phyloP scores from a whole-genome alignment of 1,140 invertebrate species.

The Drosophila hydei region DNA sequence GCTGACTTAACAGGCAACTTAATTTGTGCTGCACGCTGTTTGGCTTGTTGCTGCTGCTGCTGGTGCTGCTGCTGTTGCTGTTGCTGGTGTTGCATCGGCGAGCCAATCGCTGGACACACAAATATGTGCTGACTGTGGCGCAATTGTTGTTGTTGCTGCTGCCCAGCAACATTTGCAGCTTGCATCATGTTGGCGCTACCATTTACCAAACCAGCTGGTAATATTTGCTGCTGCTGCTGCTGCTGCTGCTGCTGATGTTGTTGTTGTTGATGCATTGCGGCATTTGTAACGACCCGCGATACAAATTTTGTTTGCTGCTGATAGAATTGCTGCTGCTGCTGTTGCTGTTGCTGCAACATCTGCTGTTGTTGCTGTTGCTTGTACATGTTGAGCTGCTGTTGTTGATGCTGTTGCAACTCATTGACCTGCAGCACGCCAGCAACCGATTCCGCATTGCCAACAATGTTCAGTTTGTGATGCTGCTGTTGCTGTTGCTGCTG shows the following conservation, averaged over 20 bases:
- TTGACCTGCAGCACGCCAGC: constrained; percentile 39
- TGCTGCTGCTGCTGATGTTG: constrained; percentile 54
- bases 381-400: constrained; percentile 53
- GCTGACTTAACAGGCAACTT: constrained; percentile 62
- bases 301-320: constrained; percentile 75
- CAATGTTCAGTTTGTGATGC: constrained; percentile 73
- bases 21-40: constrained; percentile 63
- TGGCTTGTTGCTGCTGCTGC: constrained; percentile 47
- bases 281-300: constrained; percentile 78
- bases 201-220: constrained; percentile 78
- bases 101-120: constrained; percentile 60
- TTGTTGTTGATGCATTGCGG: constrained; percentile 60
- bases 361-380: constrained; percentile 64
- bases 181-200: constrained; percentile 64
- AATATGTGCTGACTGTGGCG: constrained; percentile 61
- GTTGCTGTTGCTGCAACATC: constrained; percentile 64
- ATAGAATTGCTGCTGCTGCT: constrained; percentile 64
- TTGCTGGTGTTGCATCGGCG: constrained; percentile 55
- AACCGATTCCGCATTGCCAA: constrained; percentile 61
- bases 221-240: constrained; percentile 55
- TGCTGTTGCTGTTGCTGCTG: constrained; percentile 61
- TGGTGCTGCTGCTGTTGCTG: constrained; percentile 57
- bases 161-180: constrained; percentile 29
- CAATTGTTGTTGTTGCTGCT: constrained; percentile 57
- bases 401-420: constrained; percentile 60